Conservation (phyloP, 1,140 invertebrate species). For the Hycleus cichorii region DNA sequence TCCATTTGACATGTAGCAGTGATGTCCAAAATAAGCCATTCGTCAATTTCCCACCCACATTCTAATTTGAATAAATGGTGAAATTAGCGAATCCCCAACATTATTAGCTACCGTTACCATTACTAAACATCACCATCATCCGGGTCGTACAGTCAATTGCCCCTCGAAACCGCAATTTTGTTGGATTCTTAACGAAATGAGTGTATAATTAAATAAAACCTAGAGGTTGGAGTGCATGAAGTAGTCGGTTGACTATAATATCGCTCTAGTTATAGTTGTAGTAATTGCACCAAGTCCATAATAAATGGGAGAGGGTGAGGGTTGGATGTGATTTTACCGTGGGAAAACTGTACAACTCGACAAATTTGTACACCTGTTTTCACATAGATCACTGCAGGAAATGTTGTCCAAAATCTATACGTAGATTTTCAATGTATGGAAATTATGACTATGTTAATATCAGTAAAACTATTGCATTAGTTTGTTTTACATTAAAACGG, state of each 20-base stretch:
- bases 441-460: conserved; percentile 13
- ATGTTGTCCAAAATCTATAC: conserved; percentile 1
- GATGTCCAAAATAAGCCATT: not conserved
- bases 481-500: conserved; percentile 10
- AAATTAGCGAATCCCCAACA: no score
- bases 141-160: conserved; percentile 4
- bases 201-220: conserved; percentile 11
- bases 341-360: conserved; percentile 12
- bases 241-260: not conserved
- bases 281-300: not conserved
- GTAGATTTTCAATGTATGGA: conserved; percentile 1
- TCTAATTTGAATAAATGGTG: no score
- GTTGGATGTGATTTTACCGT: conserved; percentile 22
- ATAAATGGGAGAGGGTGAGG: conserved; percentile 1
- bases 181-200: conserved; percentile 12
- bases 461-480: conserved; percentile 16
- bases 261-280: not conserved
- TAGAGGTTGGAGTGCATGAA: conserved; percentile 12
- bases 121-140: no score
- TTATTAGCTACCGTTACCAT: no score
- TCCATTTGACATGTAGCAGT: not conserved
- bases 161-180: conserved; percentile 2
- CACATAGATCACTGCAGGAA: conserved; percentile 14
- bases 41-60: no score
- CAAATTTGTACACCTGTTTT: conserved; percentile 18